Percentiles rank a stretch among this genome's conserved stretches.
phyloP scores from a whole-genome alignment of 1,140 invertebrate genomes.

The Apis cerana region DNA sequence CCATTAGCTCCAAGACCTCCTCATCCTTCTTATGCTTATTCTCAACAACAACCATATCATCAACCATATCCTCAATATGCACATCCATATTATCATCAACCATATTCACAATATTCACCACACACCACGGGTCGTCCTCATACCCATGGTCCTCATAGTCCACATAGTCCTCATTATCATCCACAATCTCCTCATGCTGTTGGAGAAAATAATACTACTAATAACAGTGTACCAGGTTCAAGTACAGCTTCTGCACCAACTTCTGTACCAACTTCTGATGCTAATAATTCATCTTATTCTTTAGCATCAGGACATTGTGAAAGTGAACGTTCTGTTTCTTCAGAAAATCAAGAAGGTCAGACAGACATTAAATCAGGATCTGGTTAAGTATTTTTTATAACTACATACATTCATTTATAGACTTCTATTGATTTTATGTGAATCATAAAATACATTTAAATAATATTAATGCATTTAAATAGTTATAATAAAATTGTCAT shows the following conservation, averaged over 20 bases:
- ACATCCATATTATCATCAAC: slow-evolving; percentile 84
- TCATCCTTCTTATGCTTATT: slow-evolving; percentile 84
- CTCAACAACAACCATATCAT: slow-evolving; percentile 84
- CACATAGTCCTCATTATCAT: slow-evolving; percentile 77
- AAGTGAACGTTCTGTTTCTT: slow-evolving; percentile 68
- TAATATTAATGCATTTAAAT: slow-evolving; percentile 39
- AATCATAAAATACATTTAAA: slow-evolving; percentile 29
- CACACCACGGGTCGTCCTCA: slow-evolving; percentile 82
- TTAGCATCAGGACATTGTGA: slow-evolving; percentile 71
- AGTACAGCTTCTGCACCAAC: slow-evolving; percentile 53
- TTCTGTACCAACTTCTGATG: slow-evolving; percentile 63
- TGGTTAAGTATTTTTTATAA: slow-evolving; percentile 64
- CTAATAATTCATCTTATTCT: slow-evolving; percentile 70
- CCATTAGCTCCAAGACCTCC: slow-evolving; percentile 82
- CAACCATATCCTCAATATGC: slow-evolving; percentile 83
- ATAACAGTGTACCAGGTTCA: slow-evolving; percentile 56
- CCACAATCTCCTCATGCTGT: slow-evolving; percentile 76
- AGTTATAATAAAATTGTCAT: slow-evolving; percentile 27
- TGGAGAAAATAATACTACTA: slow-evolving; percentile 64
- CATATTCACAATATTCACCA: slow-evolving; percentile 83
- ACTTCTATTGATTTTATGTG: slow-evolving; percentile 40
- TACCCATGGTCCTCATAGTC: slow-evolving; percentile 75
- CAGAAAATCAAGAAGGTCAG: slow-evolving; percentile 74
- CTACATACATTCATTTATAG: slow-evolving; percentile 41
- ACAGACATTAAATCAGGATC: slow-evolving; percentile 73